Conservation (phyloP, 2,797 vertebrate species). For the Myotis myotis region DNA sequence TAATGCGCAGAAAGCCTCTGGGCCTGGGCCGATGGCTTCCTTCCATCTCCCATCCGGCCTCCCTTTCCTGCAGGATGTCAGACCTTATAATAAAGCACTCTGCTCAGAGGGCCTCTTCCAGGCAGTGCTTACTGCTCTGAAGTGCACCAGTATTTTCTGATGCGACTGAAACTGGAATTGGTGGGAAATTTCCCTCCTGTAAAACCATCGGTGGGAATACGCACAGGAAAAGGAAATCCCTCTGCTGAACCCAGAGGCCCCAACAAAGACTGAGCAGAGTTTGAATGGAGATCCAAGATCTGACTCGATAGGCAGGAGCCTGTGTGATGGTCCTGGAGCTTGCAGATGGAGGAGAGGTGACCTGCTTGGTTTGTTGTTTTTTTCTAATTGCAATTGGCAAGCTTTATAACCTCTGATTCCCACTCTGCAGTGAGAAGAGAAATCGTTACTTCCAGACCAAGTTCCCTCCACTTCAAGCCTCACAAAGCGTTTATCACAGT, state of each 20-base stretch:
- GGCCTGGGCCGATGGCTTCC: not conserved
- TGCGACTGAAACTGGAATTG: slow-evolving; percentile 3
- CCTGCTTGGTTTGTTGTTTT: not conserved
- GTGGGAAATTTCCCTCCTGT: not conserved
- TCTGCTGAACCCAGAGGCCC: not conserved
- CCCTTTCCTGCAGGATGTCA: not conserved
- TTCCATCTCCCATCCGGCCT: not conserved
- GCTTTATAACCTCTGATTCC: not conserved
- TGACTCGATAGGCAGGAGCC: not conserved
- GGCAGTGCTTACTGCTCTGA: not conserved
- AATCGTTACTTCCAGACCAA: not conserved
- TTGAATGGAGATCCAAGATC: not conserved
- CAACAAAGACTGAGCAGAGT: not conserved
- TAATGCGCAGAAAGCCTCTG: not conserved
- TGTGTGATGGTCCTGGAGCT: not conserved
- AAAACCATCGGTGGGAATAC: not conserved
- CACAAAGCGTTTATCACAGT: not conserved
- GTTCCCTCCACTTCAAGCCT: not conserved
- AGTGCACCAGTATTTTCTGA: not conserved
- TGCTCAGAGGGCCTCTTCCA: not conserved
- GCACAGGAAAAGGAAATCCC: not conserved
- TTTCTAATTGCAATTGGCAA: not conserved
- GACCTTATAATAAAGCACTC: not conserved
- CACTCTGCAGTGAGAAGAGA: not conserved
- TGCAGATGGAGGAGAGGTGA: not conserved